A percentile compares a stretch with the other conserved stretches of the same genome.
Conservation (phyloP, 1,140 invertebrate species). For the Zaprionus vittiger region DNA sequence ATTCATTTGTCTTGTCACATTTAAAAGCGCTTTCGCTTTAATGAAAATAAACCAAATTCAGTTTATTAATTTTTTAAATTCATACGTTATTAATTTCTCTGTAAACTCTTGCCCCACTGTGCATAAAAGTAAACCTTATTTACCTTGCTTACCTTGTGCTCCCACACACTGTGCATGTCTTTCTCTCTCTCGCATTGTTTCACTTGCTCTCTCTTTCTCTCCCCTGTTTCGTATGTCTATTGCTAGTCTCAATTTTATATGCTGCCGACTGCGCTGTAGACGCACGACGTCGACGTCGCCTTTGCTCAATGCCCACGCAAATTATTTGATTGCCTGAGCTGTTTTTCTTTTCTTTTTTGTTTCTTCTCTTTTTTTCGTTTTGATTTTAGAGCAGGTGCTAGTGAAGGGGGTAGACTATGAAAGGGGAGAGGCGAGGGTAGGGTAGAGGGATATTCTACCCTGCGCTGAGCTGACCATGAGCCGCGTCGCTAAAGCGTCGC, state of each 20-base stretch:
- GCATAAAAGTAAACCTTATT: background rate
- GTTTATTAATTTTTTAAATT: too few species aligned
- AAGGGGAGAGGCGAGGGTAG: background rate
- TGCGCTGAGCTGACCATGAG: conserved; percentile 10
- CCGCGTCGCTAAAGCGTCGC: conserved; percentile 2
- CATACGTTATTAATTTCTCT: background rate
- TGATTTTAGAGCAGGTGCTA: conserved; percentile 30
- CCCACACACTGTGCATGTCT: conserved; percentile 12
- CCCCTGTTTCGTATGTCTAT: background rate
- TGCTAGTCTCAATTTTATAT: conserved; percentile 22
- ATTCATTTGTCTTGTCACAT: too few species aligned
- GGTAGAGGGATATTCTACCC: background rate
- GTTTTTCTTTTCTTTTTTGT: background rate
- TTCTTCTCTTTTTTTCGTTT: conserved; percentile 27
- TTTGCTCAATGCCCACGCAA: conserved; percentile 42
- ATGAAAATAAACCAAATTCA: too few species aligned
- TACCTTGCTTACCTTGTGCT: conserved; percentile 22
- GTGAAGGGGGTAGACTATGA: too few species aligned
- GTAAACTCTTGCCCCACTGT: background rate
- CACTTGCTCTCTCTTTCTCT: conserved; percentile 3
- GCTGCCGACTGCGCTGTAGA: conserved; percentile 16
- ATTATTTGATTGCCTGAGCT: conserved; percentile 42
- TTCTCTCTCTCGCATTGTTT: conserved; percentile 5
- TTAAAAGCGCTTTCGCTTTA: too few species aligned
- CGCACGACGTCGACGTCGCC: background rate